Evolutionary conservation across 2,888 invertebrate species (phyloP), one percentile per base, ranked within the genome.

Genomic region (Oeneis ivallda): DNA sequence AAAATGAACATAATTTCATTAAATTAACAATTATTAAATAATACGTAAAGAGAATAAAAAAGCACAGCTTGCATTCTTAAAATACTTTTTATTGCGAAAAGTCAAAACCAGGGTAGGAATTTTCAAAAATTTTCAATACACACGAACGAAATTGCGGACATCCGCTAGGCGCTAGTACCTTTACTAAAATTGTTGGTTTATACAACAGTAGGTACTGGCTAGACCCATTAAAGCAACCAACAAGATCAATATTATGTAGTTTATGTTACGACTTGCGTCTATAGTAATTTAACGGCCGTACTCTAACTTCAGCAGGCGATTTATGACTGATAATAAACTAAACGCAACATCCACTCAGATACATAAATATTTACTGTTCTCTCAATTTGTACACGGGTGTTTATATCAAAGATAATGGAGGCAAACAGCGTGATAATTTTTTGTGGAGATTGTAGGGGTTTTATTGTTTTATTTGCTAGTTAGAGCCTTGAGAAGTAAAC

Each of bases 241-340:
- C 61, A 41, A 52, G 61, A 50, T 52, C 45, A 60, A 39, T 59
- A 59, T 50, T 50, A 50, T 47, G 17, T 59, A 54, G 41, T 50
- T 58, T 58, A 69, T 64, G 54, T 57, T 62, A 62, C 43, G 43
- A 43, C 52, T 57, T 62, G 60, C 39, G 43, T 39, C 52, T 56
- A 64, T 62, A 65, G 45, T 49, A 43, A 60, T 63, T 60, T 71
- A 71, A 69, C 64, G 67, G 58, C 63, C 52, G 50, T n/a, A 62
- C 54, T 65, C 53, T 60, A 62, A 64, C 60, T 64, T 60, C 53
- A 65, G 59, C 64, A 43, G 54, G 50, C 66, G 67, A 66, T 73
- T 73, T 72, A 74, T 69, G 66, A 37, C 63, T 41, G 41, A 52
- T 56, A 70, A 68, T 70, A 72, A 68, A 70, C 66, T 62, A 58